Evolutionary conservation across 2,797 vertebrate genomes (phyloP), one percentile per base, ranked within the genome.

Genomic region (Sylvilagus floridanus): DNA sequence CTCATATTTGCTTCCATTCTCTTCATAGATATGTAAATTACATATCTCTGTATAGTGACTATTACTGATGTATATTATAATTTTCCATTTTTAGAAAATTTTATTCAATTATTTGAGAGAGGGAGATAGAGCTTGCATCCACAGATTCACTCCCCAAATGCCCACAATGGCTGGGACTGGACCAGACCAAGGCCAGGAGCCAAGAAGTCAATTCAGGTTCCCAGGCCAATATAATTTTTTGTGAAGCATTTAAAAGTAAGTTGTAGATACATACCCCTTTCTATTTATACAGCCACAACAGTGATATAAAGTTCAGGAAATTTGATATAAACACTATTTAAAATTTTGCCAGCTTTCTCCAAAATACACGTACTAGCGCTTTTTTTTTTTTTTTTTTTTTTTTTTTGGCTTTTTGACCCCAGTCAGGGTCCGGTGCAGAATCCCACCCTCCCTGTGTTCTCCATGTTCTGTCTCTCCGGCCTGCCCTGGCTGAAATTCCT

Each of bases 191-290:
- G 7, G 42, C 42, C 42, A 42, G 42, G 42, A 42, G 7, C 42
- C 42, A 42, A 8, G 42, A 42, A 42, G 42, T 42, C 42, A 42
- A 42, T 42, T 42, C 42, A 42, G 42, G 7, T 42, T 42, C 42
- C 42, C 42, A 42, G 42, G 42, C 42, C 42, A 42, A 42, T 42
- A 42, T 42, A 42, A 42, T 72, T 86, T 94, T 90, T 92, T 32
- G 30, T 73, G 57, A 88, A 10, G 6, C 62, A 69, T 84, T 87
- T 95, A 93, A 73, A 92, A 83, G 54, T 35, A 68, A 75, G 22
- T 79, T 75, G 19, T 16, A 91, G 66, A 30, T 24, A 47, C 9
- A n/a, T 75, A 17, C 0, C 3, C 2, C 17, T 92, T 89, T 83
- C 14, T 52, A 50, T 85, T 77, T 72, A 71, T 30, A 3, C 57